phyloP scores from a whole-genome alignment of 1,140 invertebrate species.

The Zaprionus africanus region DNA sequence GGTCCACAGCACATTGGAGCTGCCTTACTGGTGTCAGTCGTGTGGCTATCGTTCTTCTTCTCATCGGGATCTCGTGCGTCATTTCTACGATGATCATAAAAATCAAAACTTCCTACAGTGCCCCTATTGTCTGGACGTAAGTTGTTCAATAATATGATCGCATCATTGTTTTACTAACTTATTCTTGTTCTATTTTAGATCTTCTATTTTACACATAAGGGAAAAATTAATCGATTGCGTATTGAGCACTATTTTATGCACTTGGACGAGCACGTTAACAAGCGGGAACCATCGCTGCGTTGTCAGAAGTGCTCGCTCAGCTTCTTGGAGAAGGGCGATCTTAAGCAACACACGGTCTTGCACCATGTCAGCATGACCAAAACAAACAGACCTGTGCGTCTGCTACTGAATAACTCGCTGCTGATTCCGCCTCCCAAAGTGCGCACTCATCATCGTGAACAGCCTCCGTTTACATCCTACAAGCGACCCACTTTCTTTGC shows the following conservation, averaged over 20 bases:
- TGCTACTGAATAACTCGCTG: constrained; percentile 72
- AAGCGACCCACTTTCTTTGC: constrained; percentile 74
- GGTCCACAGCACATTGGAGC: constrained; percentile 90
- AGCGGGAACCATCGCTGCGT: constrained; percentile 58
- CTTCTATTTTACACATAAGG: constrained; percentile 74
- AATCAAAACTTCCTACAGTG: constrained; percentile 88
- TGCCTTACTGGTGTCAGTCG: constrained; percentile 91
- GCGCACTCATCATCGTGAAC: constrained; percentile 78
- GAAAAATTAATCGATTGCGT: constrained; percentile 60
- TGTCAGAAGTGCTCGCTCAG: constrained; percentile 76
- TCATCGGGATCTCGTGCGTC: constrained; percentile 90
- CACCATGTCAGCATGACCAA: constrained; percentile 84
- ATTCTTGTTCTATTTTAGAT: constrained; percentile 48
- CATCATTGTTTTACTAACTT: not conserved
- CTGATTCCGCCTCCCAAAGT: constrained; percentile 75
- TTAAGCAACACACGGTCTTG: constrained; percentile 86
- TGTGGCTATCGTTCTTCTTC: constrained; percentile 91
- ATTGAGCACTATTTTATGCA: constrained; percentile 77
- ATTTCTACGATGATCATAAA: constrained; percentile 89
- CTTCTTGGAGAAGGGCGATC: constrained; percentile 82
- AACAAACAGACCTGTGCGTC: constrained; percentile 61
- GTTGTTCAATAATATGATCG: not conserved
- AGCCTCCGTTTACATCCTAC: constrained; percentile 65
- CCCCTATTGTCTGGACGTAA: constrained; percentile 90
- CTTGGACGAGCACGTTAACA: constrained; percentile 67